Percentiles rank a stretch among this genome's conserved stretches.
These are phyloP conservation scores for Coranthus polyacanthus DNA, from an alignment of 2,797 vertebrate genomes.

Conservation along the genomic window DNA sequence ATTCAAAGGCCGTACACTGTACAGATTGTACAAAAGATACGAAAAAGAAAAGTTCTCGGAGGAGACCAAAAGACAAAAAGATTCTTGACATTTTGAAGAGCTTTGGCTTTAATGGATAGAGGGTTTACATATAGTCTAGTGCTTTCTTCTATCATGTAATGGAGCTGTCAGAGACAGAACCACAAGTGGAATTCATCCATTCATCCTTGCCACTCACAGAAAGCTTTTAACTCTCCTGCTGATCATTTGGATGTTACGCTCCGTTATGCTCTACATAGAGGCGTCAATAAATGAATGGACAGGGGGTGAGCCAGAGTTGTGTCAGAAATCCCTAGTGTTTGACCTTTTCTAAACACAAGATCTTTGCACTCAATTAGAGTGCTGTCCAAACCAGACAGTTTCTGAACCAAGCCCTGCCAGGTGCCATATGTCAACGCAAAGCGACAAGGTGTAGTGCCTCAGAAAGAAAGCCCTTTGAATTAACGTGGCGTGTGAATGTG, in stretches of 20 bases:
- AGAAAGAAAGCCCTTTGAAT: slow-evolving; percentile 37
- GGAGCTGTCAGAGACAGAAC: slow-evolving; percentile 61
- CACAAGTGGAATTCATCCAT: slow-evolving; percentile 55
- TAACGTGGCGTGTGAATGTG: slow-evolving; percentile 48
- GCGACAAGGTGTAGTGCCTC: slow-evolving; percentile 7
- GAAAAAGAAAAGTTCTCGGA: slow-evolving; percentile 13
- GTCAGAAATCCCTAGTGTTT: slow-evolving; percentile 62
- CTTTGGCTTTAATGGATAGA: slow-evolving; percentile 54
- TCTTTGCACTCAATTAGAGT: slow-evolving; percentile 48
- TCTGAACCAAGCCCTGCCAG: slow-evolving; percentile 48
- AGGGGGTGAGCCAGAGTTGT: slow-evolving; percentile 35
- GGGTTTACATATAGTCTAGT: slow-evolving; percentile 46
- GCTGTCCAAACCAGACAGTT: slow-evolving; percentile 34
- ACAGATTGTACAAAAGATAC: slow-evolving; percentile 25
- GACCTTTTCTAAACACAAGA: slow-evolving; percentile 57
- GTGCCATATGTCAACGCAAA: slow-evolving; percentile 41
- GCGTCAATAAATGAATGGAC: slow-evolving; percentile 51
- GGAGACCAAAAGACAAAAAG: slow-evolving; percentile 29
- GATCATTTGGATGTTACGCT: slow-evolving; percentile 43
- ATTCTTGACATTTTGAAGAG: slow-evolving; percentile 41
- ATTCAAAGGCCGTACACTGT: background rate
- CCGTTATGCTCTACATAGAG: slow-evolving; percentile 41
- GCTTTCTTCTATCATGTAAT: slow-evolving; percentile 52
- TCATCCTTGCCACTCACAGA: slow-evolving; percentile 57
- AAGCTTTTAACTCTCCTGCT: slow-evolving; percentile 67